Conservation (phyloP, 2,797 vertebrate species). For the Microctenopoma lineatum region DNA sequence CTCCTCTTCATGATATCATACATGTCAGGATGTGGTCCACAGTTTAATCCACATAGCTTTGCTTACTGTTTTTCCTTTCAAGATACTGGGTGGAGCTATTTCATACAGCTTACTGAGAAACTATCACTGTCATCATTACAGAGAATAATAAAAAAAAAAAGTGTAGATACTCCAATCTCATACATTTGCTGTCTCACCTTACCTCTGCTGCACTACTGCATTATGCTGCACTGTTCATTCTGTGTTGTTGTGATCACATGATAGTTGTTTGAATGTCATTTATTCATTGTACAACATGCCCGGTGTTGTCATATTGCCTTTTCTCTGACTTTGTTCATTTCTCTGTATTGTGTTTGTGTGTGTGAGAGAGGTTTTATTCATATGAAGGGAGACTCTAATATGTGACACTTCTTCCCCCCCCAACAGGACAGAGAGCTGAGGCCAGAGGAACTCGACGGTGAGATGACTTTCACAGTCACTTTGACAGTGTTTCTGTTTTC, state of each 20-base stretch:
- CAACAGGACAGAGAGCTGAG: slow-evolving; percentile 83
- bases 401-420: slow-evolving; percentile 36
- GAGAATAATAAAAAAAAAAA: too few relatives aligned
- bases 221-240: slow-evolving; percentile 24
- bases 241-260: not conserved
- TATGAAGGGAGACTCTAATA: slow-evolving; percentile 6
- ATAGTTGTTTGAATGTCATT: slow-evolving; percentile 19
- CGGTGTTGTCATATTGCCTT: slow-evolving; percentile 3
- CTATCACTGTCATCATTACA: not conserved
- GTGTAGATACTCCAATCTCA: too few relatives aligned
- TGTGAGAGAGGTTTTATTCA: not conserved
- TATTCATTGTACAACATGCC: not conserved
- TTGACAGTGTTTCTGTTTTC: not conserved
- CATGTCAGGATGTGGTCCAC: slow-evolving; percentile 3
- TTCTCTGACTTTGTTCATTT: slow-evolving; percentile 3
- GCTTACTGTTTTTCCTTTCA: slow-evolving; percentile 18
- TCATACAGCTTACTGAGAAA: slow-evolving; percentile 20
- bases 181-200: too few relatives aligned
- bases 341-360: not conserved
- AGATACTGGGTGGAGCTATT: slow-evolving; percentile 7
- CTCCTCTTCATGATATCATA: slow-evolving; percentile 7
- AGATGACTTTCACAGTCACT: slow-evolving; percentile 18
- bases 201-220: not conserved
- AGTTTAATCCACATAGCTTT: slow-evolving; percentile 45
- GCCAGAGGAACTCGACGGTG: slow-evolving; percentile 85